A percentile compares a stretch with the other conserved stretches of the same genome.
Conservation (phyloP, 35 echinoderm and acorn worm genomes). For the Ptychodera flava region DNA sequence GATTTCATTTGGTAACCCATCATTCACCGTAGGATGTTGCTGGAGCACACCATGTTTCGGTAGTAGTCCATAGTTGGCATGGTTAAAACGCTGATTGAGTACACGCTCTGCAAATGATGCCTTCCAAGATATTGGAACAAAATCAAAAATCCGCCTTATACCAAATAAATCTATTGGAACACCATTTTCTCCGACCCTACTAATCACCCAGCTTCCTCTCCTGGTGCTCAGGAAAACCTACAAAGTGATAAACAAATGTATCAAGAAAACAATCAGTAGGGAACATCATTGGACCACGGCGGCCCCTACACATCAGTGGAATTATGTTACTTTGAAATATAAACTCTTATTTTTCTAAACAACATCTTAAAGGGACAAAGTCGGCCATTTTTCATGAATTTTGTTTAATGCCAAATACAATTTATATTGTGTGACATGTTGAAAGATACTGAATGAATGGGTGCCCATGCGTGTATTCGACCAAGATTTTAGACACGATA, state of each 20-base stretch:
- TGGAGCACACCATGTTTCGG: constrained; percentile 10
- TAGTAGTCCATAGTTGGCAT: constrained; percentile 21
- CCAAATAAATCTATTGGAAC: constrained; percentile 33
- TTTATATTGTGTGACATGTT: too few species aligned
- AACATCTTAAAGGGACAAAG: too few species aligned
- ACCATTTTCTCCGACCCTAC: constrained; percentile 27
- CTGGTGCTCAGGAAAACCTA: constrained; percentile 73
- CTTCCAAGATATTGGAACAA: background rate
- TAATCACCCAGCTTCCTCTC: constrained; percentile 38
- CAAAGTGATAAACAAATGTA: background rate
- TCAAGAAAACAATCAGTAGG: background rate
- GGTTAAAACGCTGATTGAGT: constrained; percentile 12
- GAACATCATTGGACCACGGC: background rate
- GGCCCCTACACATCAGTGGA: too few species aligned
- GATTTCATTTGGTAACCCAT: constrained; percentile 48
- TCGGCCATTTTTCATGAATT: too few species aligned
- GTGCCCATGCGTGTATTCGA: too few species aligned
- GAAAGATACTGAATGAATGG: too few species aligned
- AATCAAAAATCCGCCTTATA: background rate
- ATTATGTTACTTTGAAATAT: too few species aligned
- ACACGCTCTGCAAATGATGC: background rate
- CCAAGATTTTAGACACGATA: too few species aligned
- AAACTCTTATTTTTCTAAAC: too few species aligned
- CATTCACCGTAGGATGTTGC: constrained; percentile 48
- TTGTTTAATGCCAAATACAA: too few species aligned